Evolutionary conservation across 2,113 vertebrate genomes (phyloP), one percentile per base, ranked within the genome.

Genomic region (Clupea harengus): DNA sequence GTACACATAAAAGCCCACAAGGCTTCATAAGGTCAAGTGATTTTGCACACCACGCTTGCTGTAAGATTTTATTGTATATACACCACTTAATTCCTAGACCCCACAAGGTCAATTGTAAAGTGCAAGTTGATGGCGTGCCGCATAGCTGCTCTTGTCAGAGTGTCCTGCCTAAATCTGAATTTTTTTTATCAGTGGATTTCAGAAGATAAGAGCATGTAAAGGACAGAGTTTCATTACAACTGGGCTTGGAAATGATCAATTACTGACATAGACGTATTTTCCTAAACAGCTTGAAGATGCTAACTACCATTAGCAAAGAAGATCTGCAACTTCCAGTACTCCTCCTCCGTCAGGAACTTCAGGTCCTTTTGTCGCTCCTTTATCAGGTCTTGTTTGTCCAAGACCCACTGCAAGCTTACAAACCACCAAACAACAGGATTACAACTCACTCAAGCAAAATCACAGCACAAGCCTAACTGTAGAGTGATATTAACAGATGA

Each of bases 271-370:
- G 39, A 39, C 39, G 39, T 39, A 49, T 49, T 49, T 49, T 11
- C 9, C 9, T 49, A 2, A 49, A 81, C 44, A 28, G 84, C 52
- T 49, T 39, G 39, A 39, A 39, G 39, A 39, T 39, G 39, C 39
- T 46, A 39, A 39, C 17, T 96, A 99, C 98, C 98, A 94, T 99
- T 99, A 83, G 98, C 98, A 94, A 99, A 99, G 95, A 99, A 99
- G 91, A 99, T 99, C 89, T 99, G 98, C 81, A 99, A 94, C 84
- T 99, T 99, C 98, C 98, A 99, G 95, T 99, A 99, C 82, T 99
- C 98, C 89, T 99, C 98, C 90, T 99, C 98, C 20, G 97, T 95
- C 7, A 99, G 95, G 91, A 98, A 98, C 92, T 99, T 99, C 90
- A 99, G 95, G 88, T 99, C 98, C 89, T 99, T 99, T 89, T 99